A percentile compares a stretch with the other conserved stretches of the same genome.
phyloP scores from a whole-genome alignment of 2,113 vertebrate genomes.

The Rhegmatorhina hoffmannsi region DNA sequence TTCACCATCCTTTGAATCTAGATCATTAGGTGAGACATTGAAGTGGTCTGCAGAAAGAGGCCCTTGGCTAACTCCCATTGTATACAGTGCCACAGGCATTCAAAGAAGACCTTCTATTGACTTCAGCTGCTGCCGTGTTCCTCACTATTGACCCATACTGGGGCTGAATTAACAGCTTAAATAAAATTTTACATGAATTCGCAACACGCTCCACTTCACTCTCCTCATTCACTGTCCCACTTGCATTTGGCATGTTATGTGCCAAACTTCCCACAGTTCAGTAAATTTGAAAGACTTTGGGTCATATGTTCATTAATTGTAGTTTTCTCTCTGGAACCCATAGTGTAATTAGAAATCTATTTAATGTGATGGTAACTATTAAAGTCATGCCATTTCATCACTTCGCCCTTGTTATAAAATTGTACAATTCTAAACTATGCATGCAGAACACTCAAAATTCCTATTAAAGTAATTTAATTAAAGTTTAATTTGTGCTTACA shows the following conservation, averaged over 20 bases:
- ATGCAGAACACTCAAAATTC: constrained; percentile 59
- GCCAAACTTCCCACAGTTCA: constrained; percentile 14
- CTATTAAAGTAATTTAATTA: constrained; percentile 63
- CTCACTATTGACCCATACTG: neutral
- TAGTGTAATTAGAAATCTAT: constrained; percentile 56
- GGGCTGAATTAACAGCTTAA: neutral
- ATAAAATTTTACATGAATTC: neutral
- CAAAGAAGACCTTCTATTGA: neutral
- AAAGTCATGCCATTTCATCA: constrained; percentile 34
- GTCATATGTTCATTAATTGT: constrained; percentile 46
- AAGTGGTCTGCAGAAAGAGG: neutral
- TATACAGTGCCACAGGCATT: neutral
- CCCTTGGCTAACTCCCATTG: neutral
- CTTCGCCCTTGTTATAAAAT: constrained; percentile 41
- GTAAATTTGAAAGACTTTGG: constrained; percentile 42
- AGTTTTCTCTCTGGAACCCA: constrained; percentile 54
- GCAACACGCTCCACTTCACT: neutral
- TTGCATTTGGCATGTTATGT: neutral
- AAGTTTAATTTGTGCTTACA: constrained; percentile 55
- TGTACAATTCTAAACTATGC: constrained; percentile 44
- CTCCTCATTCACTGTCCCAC: neutral
- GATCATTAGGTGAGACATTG: neutral
- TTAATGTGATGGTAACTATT: constrained; percentile 59
- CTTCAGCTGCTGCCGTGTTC: neutral
- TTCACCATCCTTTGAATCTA: neutral